A percentile compares a stretch with the other conserved stretches of the same genome.
Conservation (phyloP, 2,888 invertebrate genomes). For the Dolichopus griseipennis region DNA sequence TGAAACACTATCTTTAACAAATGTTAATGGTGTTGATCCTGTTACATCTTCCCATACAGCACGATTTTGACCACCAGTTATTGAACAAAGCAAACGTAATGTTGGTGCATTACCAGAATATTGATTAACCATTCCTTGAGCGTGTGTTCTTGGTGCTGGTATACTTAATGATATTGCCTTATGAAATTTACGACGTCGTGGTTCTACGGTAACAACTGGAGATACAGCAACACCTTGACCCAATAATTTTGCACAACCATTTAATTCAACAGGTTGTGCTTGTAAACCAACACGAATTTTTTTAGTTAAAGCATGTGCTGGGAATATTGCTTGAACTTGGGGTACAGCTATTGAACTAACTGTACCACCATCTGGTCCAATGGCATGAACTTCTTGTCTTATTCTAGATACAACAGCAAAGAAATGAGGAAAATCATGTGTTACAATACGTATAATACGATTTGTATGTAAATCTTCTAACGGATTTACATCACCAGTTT, state of each 20-base stretch:
- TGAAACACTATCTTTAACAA: slow-evolving; percentile 93
- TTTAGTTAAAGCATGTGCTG: slow-evolving; percentile 94
- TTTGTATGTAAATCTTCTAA: slow-evolving; percentile 78
- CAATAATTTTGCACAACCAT: slow-evolving; percentile 73
- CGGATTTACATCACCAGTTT: slow-evolving; percentile 62
- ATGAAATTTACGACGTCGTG: slow-evolving; percentile 94
- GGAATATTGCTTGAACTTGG: slow-evolving; percentile 76
- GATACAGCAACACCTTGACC: slow-evolving; percentile 96
- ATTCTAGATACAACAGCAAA: slow-evolving; percentile 92
- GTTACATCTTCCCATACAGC: slow-evolving; percentile 99
- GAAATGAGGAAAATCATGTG: slow-evolving; percentile 96
- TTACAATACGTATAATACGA: slow-evolving; percentile 86
- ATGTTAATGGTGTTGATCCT: slow-evolving; percentile 91
- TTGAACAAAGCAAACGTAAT: slow-evolving; percentile 85
- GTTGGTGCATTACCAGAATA: slow-evolving; percentile 73
- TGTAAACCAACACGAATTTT: slow-evolving; percentile 96
- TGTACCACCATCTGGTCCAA: slow-evolving; percentile 96
- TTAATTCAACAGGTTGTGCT: slow-evolving; percentile 89
- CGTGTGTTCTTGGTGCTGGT: slow-evolving; percentile 64
- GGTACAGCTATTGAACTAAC: slow-evolving; percentile 91
- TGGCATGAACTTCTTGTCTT: slow-evolving; percentile 92
- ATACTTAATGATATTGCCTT: slow-evolving; percentile 95
- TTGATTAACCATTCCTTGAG: slow-evolving; percentile 71
- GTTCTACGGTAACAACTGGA: slow-evolving; percentile 97
- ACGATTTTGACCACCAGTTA: slow-evolving; percentile 91